These are phyloP conservation scores for Harpagus bidentatus DNA, from an alignment of 2,113 vertebrate genomes.

Conservation along the genomic window DNA sequence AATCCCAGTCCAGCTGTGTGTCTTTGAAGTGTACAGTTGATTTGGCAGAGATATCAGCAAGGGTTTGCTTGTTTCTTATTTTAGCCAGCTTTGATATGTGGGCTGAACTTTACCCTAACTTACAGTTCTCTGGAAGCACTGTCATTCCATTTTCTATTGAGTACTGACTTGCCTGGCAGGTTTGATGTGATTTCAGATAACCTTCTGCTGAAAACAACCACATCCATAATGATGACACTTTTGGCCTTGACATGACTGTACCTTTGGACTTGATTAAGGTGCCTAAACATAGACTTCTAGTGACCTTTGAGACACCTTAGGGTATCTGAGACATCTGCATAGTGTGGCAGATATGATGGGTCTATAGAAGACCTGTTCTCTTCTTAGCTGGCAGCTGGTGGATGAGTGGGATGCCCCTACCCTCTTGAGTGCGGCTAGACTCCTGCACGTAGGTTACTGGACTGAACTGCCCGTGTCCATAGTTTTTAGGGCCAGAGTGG, in stretches of 20 bases:
- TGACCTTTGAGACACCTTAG: background rate
- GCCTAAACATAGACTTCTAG: background rate
- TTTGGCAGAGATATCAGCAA: background rate
- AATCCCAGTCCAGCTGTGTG: background rate
- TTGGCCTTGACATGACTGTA: background rate
- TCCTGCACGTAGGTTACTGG: background rate
- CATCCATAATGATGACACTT: background rate
- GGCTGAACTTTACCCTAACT: background rate
- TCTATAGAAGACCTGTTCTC: background rate
- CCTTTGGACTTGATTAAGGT: background rate
- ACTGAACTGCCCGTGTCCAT: background rate
- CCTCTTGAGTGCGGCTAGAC: too few species aligned
- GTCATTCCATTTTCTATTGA: background rate
- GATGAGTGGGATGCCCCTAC: background rate
- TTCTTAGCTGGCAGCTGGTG: background rate
- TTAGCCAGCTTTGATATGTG: background rate
- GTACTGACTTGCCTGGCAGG: background rate
- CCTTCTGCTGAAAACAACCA: background rate
- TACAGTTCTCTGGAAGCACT: background rate
- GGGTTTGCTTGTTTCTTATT: background rate
- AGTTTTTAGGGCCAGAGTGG: background rate
- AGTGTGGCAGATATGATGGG: background rate
- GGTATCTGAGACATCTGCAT: background rate
- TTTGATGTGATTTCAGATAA: background rate
- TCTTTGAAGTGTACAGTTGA: background rate